Conservation (phyloP, 2,888 invertebrate species). For the Cryptocephalus primarius region DNA sequence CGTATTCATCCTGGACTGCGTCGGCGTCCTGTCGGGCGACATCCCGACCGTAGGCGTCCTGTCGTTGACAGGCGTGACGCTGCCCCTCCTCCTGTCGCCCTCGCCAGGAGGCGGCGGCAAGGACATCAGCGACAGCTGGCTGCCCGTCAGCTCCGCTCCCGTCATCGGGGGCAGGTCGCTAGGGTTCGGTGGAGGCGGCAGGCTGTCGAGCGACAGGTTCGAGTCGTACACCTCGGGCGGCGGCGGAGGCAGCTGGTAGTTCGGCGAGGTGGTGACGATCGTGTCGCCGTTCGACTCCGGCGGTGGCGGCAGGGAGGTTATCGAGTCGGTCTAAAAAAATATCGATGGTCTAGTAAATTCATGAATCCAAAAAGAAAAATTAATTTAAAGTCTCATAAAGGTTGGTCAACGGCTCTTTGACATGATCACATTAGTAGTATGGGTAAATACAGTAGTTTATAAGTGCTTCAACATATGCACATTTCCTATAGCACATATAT, state of each 20-base stretch:
- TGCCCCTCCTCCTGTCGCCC: slow-evolving; percentile 33
- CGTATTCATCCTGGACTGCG: slow-evolving; percentile 34
- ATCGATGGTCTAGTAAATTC: too few relatives aligned
- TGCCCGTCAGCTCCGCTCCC: slow-evolving; percentile 52
- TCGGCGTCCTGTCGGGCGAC: slow-evolving; percentile 36
- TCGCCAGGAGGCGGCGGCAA: slow-evolving; percentile 63
- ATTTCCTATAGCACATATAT: too few relatives aligned
- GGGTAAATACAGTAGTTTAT: too few relatives aligned
- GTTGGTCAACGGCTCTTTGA: too few relatives aligned
- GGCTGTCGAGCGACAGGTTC: slow-evolving; percentile 66
- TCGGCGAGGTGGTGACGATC: slow-evolving; percentile 36
- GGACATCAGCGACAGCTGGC: slow-evolving; percentile 57
- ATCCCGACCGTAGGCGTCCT: slow-evolving; percentile 32
- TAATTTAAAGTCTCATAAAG: too few relatives aligned
- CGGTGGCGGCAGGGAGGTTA: slow-evolving; percentile 42
- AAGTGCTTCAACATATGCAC: too few relatives aligned
- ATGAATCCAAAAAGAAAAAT: too few relatives aligned
- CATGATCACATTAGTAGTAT: too few relatives aligned
- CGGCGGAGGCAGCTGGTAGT: slow-evolving; percentile 56
- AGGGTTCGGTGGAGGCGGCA: slow-evolving; percentile 67
- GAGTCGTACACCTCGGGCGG: slow-evolving; percentile 67
- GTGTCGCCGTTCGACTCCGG: slow-evolving; percentile 41
- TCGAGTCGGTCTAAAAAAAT: slow-evolving; percentile 42
- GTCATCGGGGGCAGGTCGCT: slow-evolving; percentile 40
- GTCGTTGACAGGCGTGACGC: slow-evolving; percentile 36